phyloP scores from a whole-genome alignment of 2,888 invertebrate species.

The Anthophora plumipes region DNA sequence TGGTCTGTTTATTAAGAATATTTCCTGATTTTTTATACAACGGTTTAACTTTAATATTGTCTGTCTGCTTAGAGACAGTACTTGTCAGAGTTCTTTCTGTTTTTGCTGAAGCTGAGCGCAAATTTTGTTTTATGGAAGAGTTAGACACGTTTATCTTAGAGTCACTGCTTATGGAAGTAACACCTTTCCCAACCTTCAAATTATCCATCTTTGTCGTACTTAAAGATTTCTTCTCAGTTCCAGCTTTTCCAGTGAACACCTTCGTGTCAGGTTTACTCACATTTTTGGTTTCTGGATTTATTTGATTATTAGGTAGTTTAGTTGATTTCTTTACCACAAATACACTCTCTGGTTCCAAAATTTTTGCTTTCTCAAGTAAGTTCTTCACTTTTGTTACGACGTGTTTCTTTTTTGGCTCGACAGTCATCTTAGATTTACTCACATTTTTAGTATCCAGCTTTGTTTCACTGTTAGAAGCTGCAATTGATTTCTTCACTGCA shows the following conservation, averaged over 20 bases:
- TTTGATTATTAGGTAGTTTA: not conserved
- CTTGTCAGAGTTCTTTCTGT: not conserved
- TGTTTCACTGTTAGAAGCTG: no score
- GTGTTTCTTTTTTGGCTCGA: no score
- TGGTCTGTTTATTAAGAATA: no score
- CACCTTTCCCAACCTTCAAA: not conserved
- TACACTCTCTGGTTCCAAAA: no score
- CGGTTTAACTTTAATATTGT: not conserved
- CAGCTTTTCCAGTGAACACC: not conserved
- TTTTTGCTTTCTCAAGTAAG: no score
- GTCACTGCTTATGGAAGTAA: not conserved
- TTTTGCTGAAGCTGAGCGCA: not conserved
- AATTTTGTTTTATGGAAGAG: not conserved
- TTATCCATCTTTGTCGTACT: not conserved
- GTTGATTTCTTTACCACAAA: slow-evolving; percentile 1
- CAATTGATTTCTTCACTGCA: no score
- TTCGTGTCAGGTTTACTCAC: not conserved
- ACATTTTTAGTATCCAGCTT: no score
- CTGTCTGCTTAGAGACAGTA: not conserved
- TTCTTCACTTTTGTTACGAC: no score
- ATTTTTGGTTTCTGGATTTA: not conserved
- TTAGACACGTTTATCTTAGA: not conserved
- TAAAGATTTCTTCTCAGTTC: not conserved
- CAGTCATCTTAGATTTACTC: no score
- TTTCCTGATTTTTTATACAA: not conserved